Evolutionary conservation across 2,797 vertebrate species (phyloP), one percentile per base, ranked within the genome.

Genomic region (Sebastes oblongus): DNA sequence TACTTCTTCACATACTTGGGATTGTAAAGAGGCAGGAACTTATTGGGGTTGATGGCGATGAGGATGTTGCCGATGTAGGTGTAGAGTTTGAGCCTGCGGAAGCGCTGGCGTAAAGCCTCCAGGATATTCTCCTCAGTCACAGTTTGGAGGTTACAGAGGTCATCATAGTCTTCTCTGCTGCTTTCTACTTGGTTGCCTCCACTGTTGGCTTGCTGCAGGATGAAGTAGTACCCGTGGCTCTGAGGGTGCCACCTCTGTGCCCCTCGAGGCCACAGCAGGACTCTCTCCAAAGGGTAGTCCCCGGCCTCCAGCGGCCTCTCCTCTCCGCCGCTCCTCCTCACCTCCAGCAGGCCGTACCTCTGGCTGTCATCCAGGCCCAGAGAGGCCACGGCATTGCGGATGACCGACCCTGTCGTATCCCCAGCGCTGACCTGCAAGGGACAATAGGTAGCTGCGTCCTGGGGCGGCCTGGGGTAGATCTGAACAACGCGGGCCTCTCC

Each of bases 1-100:
- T 99, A 99, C 95, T 97, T 96, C 93, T 97, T 97, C 87, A 99
- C 96, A 3, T 97, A 98, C 84, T 97, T 99, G 78, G 98, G 98
- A 89, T 99, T 99, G 94, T 99, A 99, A 86, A 97, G 96, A 56
- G 98, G 97, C 12, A 99, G 92, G 92, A 98, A 98, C 90, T 96
- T 97, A 88, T 98, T 98, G 74, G 98, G 98, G 85, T 99, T 99
- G 81, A 99, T 86, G 2, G 98, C 97, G 14, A 99, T 93, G 12
- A 99, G 96, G 90, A 99, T 97, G 77, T 96, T 97, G n/a, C 96
- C 93, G 0, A 96, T 96, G 0, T 98, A 99, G 0, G 98, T 99
- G 92, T 99, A 99, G 90, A 99, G 99, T 81, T 97, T 97, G 54
- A 93, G 95, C 34, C 95, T 94, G 7, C 93, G 78, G 91, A 99